phyloP scores from a whole-genome alignment of 1,140 invertebrate genomes.

The Caenorhabditis brenneri region DNA sequence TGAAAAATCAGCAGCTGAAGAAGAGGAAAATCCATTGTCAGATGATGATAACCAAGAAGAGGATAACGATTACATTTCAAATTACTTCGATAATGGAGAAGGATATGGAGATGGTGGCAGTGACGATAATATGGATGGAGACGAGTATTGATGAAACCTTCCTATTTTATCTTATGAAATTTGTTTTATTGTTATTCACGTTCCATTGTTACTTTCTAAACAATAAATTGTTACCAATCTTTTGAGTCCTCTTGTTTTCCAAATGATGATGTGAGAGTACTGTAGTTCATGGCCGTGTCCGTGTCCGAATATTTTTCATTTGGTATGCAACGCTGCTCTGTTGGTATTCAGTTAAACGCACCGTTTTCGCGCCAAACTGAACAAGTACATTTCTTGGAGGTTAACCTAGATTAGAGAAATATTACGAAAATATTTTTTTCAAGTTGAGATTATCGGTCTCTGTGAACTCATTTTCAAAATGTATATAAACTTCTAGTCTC shows the following conservation, averaged over 20 bases:
- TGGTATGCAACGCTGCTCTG: neutral
- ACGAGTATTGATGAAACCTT: constrained; percentile 18
- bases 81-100: constrained; percentile 73
- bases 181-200: constrained; percentile 30
- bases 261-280: no score
- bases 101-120: constrained; percentile 50
- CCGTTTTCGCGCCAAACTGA: neutral
- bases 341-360: neutral
- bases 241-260: neutral
- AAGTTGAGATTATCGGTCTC: no score
- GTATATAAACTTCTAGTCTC: no score
- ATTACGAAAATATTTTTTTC: no score
- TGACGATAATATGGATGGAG: constrained; percentile 49
- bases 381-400: neutral
- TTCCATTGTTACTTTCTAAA: constrained; percentile 14
- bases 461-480: no score
- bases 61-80: constrained; percentile 72
- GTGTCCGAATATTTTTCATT: neutral
- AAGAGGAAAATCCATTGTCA: constrained; percentile 57
- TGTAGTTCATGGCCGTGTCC: neutral
- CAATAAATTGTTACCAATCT: no score
- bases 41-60: constrained; percentile 70
- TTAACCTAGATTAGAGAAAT: no score
- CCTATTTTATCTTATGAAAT: neutral
- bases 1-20: constrained; percentile 55